A percentile compares a stretch with the other conserved stretches of the same genome.
Conservation (phyloP, 2,113 vertebrate genomes). For the Lasiurus cinereus region DNA sequence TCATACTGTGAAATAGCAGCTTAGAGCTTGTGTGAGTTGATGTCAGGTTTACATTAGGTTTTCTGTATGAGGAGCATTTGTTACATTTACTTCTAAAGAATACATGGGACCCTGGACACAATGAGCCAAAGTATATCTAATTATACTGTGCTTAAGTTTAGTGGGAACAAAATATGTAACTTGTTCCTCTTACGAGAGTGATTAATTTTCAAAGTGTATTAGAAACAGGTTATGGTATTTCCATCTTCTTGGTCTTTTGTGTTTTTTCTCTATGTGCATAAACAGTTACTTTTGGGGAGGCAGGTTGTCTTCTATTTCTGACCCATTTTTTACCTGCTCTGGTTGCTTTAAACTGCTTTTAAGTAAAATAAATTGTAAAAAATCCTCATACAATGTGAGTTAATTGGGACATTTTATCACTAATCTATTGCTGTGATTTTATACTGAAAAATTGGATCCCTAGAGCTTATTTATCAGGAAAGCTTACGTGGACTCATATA, state of each 20-base stretch:
- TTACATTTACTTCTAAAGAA: constrained; percentile 54
- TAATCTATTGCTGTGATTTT: constrained; percentile 33
- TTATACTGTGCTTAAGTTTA: neutral
- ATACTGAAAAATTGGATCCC: constrained; percentile 21
- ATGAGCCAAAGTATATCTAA: constrained; percentile 7
- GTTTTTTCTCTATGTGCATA: neutral
- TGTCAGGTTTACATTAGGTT: neutral
- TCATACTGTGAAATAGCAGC: neutral
- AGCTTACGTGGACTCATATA: neutral
- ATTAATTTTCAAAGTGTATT: constrained; percentile 21
- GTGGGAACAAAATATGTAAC: neutral
- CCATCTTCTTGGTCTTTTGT: neutral
- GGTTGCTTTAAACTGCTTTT: constrained; percentile 9
- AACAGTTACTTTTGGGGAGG: neutral
- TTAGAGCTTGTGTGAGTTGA: neutral
- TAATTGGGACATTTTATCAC: constrained; percentile 19
- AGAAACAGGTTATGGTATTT: constrained; percentile 31
- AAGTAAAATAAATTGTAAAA: neutral
- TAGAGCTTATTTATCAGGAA: neutral
- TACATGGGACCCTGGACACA: constrained; percentile 10
- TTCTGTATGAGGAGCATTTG: constrained; percentile 24
- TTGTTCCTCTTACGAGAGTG: constrained; percentile 33
- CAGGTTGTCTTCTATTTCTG: neutral
- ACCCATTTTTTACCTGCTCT: neutral
- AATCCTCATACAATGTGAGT: neutral